Evolutionary conservation across 2,797 vertebrate species (phyloP).

Genomic region (Enteromius trimaculatus): DNA sequence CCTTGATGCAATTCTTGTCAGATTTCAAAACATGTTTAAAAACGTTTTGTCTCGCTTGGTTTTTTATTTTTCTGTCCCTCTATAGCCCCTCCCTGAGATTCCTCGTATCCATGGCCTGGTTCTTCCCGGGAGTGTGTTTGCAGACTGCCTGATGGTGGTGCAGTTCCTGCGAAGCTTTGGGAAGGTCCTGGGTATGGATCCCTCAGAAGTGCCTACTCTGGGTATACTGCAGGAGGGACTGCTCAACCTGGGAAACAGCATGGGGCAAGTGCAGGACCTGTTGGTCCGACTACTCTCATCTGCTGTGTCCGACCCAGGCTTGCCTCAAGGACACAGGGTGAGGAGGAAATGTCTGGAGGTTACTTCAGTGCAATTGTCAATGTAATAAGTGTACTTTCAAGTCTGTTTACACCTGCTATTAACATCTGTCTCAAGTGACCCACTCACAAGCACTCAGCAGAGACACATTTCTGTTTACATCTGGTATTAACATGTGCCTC

Average conservation of each 20-base stretch:
- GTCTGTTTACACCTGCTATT: slow-evolving; percentile 1
- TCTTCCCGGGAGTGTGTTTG: slow-evolving; percentile 90
- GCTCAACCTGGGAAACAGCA: slow-evolving; percentile 94
- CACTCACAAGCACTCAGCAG: not conserved
- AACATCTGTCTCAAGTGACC: not conserved
- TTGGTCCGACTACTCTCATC: slow-evolving; percentile 93
- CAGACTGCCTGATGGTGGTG: slow-evolving; percentile 96
- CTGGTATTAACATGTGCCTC: not conserved
- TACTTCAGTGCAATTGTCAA: not conserved
- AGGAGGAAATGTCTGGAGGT: slow-evolving; percentile 32
- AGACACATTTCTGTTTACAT: not conserved
- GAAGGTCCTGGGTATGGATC: slow-evolving; percentile 93
- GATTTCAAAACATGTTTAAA: not conserved
- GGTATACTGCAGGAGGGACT: slow-evolving; percentile 94
- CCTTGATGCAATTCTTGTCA: not conserved
- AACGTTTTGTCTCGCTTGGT: not conserved
- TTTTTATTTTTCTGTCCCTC: not conserved
- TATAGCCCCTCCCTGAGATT: slow-evolving; percentile 91
- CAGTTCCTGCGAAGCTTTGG: slow-evolving; percentile 97
- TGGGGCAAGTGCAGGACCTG: slow-evolving; percentile 96
- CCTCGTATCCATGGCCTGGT: slow-evolving; percentile 93
- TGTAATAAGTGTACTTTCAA: not conserved
- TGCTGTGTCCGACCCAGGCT: slow-evolving; percentile 94
- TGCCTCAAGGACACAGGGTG: slow-evolving; percentile 94
- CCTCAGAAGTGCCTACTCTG: slow-evolving; percentile 91